A percentile compares a stretch with the other conserved stretches of the same genome.
These are phyloP conservation scores for Lasioglossum calceatum DNA, from an alignment of 2,888 invertebrate species.

Conservation along the genomic window DNA sequence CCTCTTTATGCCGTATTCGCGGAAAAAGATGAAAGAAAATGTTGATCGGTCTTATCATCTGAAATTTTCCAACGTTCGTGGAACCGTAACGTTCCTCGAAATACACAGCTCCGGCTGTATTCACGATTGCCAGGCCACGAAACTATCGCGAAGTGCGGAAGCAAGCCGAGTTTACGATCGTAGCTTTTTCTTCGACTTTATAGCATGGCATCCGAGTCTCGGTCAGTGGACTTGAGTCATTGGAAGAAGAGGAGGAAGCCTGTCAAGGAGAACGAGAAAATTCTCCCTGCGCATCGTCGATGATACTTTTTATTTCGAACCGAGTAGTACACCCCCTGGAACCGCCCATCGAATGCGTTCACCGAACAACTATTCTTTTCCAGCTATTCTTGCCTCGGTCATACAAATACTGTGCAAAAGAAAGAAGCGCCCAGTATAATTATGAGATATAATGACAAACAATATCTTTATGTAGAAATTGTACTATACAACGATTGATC, in stretches of 20 bases:
- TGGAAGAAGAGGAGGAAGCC: slow-evolving; percentile 45
- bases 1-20: not conserved
- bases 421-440: too few relatives aligned
- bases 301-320: slow-evolving; percentile 32
- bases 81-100: slow-evolving; percentile 36
- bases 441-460: too few relatives aligned
- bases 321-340: not conserved
- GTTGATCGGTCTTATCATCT: not conserved
- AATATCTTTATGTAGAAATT: too few relatives aligned
- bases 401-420: not conserved
- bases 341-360: not conserved
- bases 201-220: slow-evolving; percentile 61
- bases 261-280: slow-evolving; percentile 63
- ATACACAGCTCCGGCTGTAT: not conserved
- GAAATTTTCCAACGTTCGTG: not conserved
- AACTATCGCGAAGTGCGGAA: slow-evolving; percentile 64
- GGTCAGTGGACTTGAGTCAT: slow-evolving; percentile 66
- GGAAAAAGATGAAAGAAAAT: not conserved
- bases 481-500: too few relatives aligned
- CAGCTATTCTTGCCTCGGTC: not conserved
- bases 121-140: slow-evolving; percentile 37
- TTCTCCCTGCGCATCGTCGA: slow-evolving; percentile 35
- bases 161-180: slow-evolving; percentile 65
- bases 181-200: slow-evolving; percentile 63
- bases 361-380: not conserved